These are phyloP conservation scores for Tetrapedia diversipes DNA, from an alignment of 2,888 invertebrate species.

Conservation along the genomic window DNA sequence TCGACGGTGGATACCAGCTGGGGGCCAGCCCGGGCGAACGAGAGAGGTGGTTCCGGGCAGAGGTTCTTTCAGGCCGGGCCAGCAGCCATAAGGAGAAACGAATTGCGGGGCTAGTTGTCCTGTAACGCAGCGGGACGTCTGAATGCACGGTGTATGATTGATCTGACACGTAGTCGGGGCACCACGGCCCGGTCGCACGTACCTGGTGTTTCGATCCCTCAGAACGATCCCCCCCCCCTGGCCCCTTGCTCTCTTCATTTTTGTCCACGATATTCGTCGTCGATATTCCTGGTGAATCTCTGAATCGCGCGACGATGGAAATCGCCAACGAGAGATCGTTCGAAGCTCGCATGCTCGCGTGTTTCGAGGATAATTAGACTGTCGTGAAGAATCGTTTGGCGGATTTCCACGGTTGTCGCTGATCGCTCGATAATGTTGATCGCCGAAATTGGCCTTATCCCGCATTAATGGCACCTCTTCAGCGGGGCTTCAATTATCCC, in stretches of 20 bases:
- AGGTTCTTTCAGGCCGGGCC: constrained; percentile 58
- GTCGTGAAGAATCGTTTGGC: constrained; percentile 9
- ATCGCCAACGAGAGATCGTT: constrained; percentile 9
- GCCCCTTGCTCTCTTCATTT: constrained; percentile 9
- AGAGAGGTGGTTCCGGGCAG: constrained; percentile 49
- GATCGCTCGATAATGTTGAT: constrained; percentile 19
- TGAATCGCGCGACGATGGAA: constrained; percentile 13
- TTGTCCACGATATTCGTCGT: constrained; percentile 11
- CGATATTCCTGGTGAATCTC: constrained; percentile 7
- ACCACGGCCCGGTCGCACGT: constrained; percentile 53
- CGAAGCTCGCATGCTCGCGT: not conserved
- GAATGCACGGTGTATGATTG: constrained; percentile 77
- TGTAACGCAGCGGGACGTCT: constrained; percentile 78
- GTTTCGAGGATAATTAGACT: not conserved
- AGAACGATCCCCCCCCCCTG: constrained; percentile 18
- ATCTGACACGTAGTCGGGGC: constrained; percentile 78
- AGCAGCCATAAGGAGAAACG: constrained; percentile 60
- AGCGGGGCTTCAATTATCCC: constrained; percentile 19
- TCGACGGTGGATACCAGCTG: constrained; percentile 63
- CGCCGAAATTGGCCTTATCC: constrained; percentile 24
- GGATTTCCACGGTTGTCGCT: constrained; percentile 24
- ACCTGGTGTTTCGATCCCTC: constrained; percentile 49
- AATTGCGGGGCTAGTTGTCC: constrained; percentile 75
- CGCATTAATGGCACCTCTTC: constrained; percentile 13
- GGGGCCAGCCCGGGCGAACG: constrained; percentile 39